Conservation (phyloP, 2,113 vertebrate genomes). For the Danionella cerebrum region DNA sequence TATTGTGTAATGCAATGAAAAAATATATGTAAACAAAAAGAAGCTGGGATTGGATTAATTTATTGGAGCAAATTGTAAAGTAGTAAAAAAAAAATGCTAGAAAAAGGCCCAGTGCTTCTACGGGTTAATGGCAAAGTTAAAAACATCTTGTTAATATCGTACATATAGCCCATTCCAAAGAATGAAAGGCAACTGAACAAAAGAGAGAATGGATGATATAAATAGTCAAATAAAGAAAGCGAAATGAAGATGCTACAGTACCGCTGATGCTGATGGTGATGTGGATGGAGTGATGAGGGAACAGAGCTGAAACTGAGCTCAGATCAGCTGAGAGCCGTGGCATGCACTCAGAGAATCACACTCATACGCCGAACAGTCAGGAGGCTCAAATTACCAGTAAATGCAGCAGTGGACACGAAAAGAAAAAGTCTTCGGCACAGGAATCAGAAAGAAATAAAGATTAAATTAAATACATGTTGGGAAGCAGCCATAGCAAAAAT, state of each 20-base stretch:
- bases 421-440: constrained; percentile 11
- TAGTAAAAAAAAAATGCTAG: too few species aligned
- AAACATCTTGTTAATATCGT: too few species aligned
- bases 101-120: too few species aligned
- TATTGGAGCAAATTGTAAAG: too few species aligned
- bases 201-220: background rate
- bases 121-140: too few species aligned
- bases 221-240: background rate
- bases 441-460: constrained; percentile 15
- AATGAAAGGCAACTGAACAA: background rate
- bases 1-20: too few species aligned
- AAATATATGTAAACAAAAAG: too few species aligned
- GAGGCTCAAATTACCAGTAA: constrained; percentile 21
- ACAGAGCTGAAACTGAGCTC: constrained; percentile 62
- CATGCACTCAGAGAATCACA: constrained; percentile 63
- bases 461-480: constrained; percentile 11
- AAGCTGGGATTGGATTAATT: too few species aligned
- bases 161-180: background rate
- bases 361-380: constrained; percentile 3
- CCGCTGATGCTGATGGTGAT: constrained; percentile 52
- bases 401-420: constrained; percentile 3
- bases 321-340: constrained; percentile 47
- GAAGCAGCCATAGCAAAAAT: constrained; percentile 1
- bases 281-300: constrained; percentile 44
- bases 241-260: constrained; percentile 57